A percentile compares a stretch with the other conserved stretches of the same genome.
Evolutionary conservation across 2,797 vertebrate genomes (phyloP).

Genomic region (Echeneis naucrates): DNA sequence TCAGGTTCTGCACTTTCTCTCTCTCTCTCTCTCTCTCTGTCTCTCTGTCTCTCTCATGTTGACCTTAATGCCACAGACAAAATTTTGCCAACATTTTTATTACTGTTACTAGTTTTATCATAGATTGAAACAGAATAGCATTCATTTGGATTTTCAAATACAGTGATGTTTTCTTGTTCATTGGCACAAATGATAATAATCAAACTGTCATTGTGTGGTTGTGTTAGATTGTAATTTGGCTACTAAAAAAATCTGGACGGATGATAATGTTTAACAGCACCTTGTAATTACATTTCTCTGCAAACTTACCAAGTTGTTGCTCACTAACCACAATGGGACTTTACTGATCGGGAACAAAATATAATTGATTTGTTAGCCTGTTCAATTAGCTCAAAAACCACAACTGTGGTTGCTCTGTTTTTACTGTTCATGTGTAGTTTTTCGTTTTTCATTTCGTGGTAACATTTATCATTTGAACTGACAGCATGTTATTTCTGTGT

Average conservation of each 20-base stretch:
- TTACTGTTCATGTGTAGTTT: constrained; percentile 8
- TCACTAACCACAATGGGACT: constrained; percentile 4
- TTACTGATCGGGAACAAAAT: neutral
- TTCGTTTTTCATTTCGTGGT: constrained; percentile 10
- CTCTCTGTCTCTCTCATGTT: constrained; percentile 15
- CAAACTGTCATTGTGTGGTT: neutral
- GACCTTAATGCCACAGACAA: constrained; percentile 11
- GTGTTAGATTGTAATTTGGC: constrained; percentile 8
- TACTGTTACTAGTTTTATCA: neutral
- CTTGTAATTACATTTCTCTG: constrained; percentile 20
- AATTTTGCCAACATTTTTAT: neutral
- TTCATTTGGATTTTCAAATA: neutral
- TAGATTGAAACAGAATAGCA: constrained; percentile 4
- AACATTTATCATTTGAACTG: neutral
- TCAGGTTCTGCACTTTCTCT: constrained; percentile 48
- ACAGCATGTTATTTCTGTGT: neutral
- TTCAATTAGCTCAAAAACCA: constrained; percentile 26
- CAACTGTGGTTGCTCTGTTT: constrained; percentile 15
- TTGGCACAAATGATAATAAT: neutral
- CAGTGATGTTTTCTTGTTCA: constrained; percentile 6
- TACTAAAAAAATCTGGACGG: constrained; percentile 3
- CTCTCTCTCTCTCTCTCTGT: constrained; percentile 11
- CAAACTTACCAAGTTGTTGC: constrained; percentile 6
- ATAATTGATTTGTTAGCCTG: constrained; percentile 18
- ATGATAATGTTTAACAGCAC: constrained; percentile 12